phyloP scores from a whole-genome alignment of 2,113 vertebrate species.

The Halcyon senegalensis region DNA sequence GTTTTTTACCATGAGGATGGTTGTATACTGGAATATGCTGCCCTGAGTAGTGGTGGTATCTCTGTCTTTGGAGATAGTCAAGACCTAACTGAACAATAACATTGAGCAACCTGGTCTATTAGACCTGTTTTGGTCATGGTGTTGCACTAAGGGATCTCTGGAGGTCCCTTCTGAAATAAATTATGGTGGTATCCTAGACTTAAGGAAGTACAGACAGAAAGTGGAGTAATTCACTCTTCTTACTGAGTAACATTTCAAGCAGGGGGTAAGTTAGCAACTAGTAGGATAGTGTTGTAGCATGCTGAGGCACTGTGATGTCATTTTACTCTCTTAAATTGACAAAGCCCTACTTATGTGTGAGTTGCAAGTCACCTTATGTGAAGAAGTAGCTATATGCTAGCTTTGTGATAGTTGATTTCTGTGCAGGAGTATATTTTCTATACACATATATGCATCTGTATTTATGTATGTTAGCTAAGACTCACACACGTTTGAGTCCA shows the following conservation, averaged over 20 bases:
- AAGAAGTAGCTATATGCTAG: not conserved
- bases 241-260: not conserved
- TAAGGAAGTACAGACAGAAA: not conserved
- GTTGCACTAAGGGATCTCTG: not conserved
- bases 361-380: not conserved
- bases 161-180: not conserved
- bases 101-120: not conserved
- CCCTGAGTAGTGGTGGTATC: not conserved
- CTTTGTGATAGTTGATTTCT: not conserved
- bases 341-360: not conserved
- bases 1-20: not conserved
- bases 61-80: not conserved
- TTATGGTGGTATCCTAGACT: not conserved
- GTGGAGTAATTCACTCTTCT: not conserved
- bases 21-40: not conserved
- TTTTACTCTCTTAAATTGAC: not conserved
- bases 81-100: not conserved
- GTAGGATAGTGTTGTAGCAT: not conserved
- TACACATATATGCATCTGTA: not conserved
- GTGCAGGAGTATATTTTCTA: not conserved
- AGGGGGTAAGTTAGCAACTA: not conserved
- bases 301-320: not conserved
- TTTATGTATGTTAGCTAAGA: not conserved
- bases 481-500: not conserved
- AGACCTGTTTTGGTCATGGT: not conserved